phyloP scores from a whole-genome alignment of 2,797 vertebrate genomes.

The Glyptemys insculpta region DNA sequence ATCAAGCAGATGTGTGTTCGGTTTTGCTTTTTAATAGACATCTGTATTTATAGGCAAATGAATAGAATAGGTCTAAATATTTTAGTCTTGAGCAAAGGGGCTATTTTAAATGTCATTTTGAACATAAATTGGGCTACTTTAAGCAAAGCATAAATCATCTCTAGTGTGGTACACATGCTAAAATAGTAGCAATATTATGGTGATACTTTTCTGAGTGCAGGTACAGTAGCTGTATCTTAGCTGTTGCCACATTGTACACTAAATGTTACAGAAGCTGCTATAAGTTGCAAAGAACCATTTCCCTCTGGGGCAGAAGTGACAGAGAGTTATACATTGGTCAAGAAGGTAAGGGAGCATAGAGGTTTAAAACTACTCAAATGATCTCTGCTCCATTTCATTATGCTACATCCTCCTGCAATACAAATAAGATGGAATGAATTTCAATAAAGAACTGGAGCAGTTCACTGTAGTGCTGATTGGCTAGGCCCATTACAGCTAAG shows the following conservation, averaged over 20 bases:
- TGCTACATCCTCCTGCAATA: not conserved
- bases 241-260: not conserved
- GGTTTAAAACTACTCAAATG: constrained; percentile 26
- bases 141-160: constrained; percentile 31
- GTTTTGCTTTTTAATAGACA: constrained; percentile 44
- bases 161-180: not conserved
- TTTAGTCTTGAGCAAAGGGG: constrained; percentile 27
- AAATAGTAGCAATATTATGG: not conserved
- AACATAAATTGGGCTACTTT: constrained; percentile 31
- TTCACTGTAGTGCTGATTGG: not conserved
- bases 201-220: constrained; percentile 37
- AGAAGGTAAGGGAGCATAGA: not conserved
- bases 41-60: constrained; percentile 54
- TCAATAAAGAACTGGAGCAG: constrained; percentile 25
- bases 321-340: not conserved
- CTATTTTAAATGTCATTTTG: constrained; percentile 54
- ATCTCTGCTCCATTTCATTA: constrained; percentile 39
- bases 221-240: constrained; percentile 37
- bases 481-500: not conserved
- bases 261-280: not conserved
- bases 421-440: constrained; percentile 53
- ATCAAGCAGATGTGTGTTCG: not conserved
- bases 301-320: not conserved
- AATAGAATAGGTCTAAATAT: constrained; percentile 58
- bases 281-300: not conserved